Evolutionary conservation across 2,888 invertebrate genomes (phyloP), one percentile per base, ranked within the genome.

Genomic region (Agonopterix heracliana): DNA sequence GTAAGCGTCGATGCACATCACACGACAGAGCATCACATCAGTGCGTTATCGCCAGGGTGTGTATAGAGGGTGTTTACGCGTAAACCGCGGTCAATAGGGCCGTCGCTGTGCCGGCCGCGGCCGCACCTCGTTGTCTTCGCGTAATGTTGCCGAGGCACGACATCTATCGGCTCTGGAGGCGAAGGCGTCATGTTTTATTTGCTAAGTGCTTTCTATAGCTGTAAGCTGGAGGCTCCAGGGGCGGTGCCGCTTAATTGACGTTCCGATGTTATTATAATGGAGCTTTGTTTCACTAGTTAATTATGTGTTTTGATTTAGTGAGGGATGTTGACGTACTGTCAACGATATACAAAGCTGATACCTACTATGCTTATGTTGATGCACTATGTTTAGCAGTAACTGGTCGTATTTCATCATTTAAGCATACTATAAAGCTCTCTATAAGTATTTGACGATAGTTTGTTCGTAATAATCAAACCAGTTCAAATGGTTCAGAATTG

Each of bases 141-240:
- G 76, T 85, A 85, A 88, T 83, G 86, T 75, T 67, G 63, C 63
- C 54, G 66, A 74, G 81, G 72, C 87, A 88, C 86, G 87, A 78
- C 78, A 85, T 79, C 82, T 77, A 71, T 71, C 78, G 82, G 77
- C 74, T 78, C 81, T 78, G 78, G 71, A 74, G 71, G 66, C 69
- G 63, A 60, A 8, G 57, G n/a, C 38, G 45, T 38, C 44, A 67
- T 81, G 82, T 84, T 84, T 81, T 84, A 84, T 83, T 84, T 84
- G 78, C 78, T 81, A 81, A 84, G 83, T 84, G 85, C 75, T 73
- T 26, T 26, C 26, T 26, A 26, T 26, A 26, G 26, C 26, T 26
- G 26, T 26, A 26, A 26, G 26, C 26, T 26, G 26, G 26, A 26
- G 26, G 26, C 66, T 71, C 68, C 60, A 53, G 61, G 65, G 63